These are phyloP conservation scores for Geophilus truncorum DNA, from an alignment of 2,888 invertebrate species.

Conservation along the genomic window DNA sequence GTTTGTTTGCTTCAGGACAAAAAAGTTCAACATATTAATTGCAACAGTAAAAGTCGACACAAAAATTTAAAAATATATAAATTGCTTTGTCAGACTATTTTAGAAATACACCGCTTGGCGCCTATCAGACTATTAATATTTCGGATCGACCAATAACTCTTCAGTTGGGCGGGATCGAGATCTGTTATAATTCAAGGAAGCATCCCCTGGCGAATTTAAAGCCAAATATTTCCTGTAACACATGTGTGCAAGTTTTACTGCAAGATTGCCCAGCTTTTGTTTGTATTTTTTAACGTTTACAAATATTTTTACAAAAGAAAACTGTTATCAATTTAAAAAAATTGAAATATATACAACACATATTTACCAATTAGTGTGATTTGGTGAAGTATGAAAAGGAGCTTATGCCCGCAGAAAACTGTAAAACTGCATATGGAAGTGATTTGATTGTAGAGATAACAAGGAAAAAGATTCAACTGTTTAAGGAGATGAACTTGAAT, in stretches of 20 bases:
- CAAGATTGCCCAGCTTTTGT: too few relatives aligned
- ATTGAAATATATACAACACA: too few relatives aligned
- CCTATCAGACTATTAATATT: neutral
- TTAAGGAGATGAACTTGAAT: constrained; percentile 15
- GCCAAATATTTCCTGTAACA: neutral
- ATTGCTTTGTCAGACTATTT: too few relatives aligned
- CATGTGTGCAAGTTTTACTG: too few relatives aligned
- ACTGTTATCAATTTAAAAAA: too few relatives aligned
- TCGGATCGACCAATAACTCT: neutral
- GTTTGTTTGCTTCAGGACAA: neutral
- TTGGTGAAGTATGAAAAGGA: too few relatives aligned
- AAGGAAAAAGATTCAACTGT: neutral
- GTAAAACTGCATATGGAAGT: too few relatives aligned
- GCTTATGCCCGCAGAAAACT: neutral
- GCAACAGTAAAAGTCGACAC: neutral
- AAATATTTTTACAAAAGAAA: too few relatives aligned
- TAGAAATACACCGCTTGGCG: too few relatives aligned
- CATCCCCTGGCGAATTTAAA: neutral
- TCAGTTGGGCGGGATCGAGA: neutral
- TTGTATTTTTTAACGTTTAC: too few relatives aligned
- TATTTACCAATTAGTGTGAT: too few relatives aligned
- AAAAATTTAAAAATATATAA: too few relatives aligned
- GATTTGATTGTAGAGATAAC: neutral
- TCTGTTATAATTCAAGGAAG: neutral
- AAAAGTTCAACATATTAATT: neutral